A percentile compares a stretch with the other conserved stretches of the same genome.
Evolutionary conservation across 2,113 vertebrate species (phyloP).

Genomic region (Pteronura brasiliensis): DNA sequence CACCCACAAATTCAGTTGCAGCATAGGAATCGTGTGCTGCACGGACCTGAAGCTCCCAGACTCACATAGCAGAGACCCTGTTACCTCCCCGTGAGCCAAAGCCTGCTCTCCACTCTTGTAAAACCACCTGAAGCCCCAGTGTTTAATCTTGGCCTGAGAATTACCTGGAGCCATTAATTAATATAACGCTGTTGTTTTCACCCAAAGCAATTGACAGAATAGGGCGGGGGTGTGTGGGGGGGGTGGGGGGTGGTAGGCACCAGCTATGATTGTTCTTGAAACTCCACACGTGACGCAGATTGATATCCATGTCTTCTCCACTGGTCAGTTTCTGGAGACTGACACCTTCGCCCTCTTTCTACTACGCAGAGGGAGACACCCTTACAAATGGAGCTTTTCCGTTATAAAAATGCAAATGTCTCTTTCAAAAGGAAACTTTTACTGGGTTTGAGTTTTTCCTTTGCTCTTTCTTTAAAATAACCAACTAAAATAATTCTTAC

Average conservation of each 20-base stretch:
- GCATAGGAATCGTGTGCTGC: background rate
- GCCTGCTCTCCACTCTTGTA: background rate
- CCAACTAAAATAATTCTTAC: background rate
- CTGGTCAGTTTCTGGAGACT: background rate
- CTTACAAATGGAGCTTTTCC: background rate
- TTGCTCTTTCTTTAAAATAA: background rate
- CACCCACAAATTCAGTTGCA: background rate
- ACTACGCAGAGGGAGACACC: background rate
- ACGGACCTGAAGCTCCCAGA: background rate
- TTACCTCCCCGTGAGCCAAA: background rate
- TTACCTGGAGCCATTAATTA: background rate
- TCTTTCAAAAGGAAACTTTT: background rate
- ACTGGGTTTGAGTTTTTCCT: background rate
- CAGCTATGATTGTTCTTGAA: background rate
- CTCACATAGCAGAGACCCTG: background rate
- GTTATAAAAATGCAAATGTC: background rate
- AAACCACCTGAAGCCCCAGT: background rate
- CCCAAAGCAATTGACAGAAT: background rate
- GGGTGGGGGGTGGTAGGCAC: background rate
- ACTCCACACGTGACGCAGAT: background rate
- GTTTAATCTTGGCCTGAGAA: background rate
- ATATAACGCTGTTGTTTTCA: background rate
- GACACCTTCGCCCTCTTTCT: background rate
- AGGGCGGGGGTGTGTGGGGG: background rate
- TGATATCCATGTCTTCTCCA: background rate